These are phyloP conservation scores for Rotaria socialis DNA, from an alignment of 2,888 invertebrate species.

Conservation along the genomic window DNA sequence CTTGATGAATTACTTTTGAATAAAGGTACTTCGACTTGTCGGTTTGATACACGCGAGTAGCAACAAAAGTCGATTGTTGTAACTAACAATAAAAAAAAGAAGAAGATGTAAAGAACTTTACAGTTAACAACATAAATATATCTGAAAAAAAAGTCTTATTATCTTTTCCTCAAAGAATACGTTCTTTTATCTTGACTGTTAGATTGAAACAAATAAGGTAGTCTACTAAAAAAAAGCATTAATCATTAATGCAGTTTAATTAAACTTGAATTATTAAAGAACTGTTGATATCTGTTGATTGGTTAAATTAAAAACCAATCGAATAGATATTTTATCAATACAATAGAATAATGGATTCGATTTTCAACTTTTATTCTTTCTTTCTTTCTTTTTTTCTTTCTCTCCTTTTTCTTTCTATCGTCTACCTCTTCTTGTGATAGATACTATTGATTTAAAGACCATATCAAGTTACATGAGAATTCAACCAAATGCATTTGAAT, in stretches of 20 bases:
- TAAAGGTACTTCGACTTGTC: neutral
- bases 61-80: neutral
- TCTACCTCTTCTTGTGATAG: neutral
- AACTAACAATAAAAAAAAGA: neutral
- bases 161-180: neutral
- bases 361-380: neutral
- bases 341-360: neutral
- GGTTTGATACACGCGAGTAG: neutral
- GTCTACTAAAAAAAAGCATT: neutral
- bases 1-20: neutral
- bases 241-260: too few species aligned
- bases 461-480: neutral
- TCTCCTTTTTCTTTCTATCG: neutral
- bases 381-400: neutral
- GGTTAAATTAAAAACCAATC: neutral
- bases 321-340: neutral
- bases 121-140: neutral
- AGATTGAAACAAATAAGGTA: neutral
- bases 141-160: neutral
- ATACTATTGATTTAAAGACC: constrained; percentile 6
- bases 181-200: neutral
- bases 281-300: neutral
- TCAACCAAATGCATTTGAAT: neutral
- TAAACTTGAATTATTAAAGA: too few species aligned
- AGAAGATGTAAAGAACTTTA: neutral